These are phyloP conservation scores for Megaleporinus macrocephalus DNA, from an alignment of 2,113 vertebrate species.

Conservation along the genomic window DNA sequence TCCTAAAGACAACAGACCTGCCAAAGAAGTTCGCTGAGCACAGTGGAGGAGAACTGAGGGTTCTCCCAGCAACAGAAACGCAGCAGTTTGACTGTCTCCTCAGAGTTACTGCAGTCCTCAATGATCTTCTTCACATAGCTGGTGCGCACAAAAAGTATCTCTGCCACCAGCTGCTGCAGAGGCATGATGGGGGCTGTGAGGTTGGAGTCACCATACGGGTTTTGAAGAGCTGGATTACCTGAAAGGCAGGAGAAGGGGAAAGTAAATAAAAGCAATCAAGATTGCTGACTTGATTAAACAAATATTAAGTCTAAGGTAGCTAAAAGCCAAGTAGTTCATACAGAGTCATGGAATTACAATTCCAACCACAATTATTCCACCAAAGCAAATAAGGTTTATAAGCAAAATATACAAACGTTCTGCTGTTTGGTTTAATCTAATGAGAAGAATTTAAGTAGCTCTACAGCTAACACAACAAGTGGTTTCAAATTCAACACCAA, in stretches of 20 bases:
- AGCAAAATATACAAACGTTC: no score
- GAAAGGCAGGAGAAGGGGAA: constrained; percentile 33
- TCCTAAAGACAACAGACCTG: constrained; percentile 80
- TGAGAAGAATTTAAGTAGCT: no score
- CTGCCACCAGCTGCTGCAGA: constrained; percentile 94
- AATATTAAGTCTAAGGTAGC: no score
- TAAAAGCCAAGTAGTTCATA: no score
- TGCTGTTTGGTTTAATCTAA: no score
- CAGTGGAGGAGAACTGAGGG: constrained; percentile 97
- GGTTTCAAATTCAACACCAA: no score
- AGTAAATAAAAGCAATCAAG: neutral
- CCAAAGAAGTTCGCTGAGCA: constrained; percentile 98
- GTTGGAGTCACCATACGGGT: constrained; percentile 94
- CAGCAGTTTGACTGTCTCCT: constrained; percentile 96
- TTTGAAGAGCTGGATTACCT: constrained; percentile 95
- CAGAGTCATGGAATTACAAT: no score
- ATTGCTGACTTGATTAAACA: no score
- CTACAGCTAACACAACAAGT: no score
- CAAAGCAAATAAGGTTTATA: no score
- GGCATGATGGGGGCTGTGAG: constrained; percentile 95
- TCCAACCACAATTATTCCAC: no score
- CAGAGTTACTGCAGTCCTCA: constrained; percentile 98
- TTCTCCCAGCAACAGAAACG: constrained; percentile 99
- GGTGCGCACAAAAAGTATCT: constrained; percentile 96
- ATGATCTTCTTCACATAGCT: constrained; percentile 99